Percentiles rank a stretch among this genome's conserved stretches.
Conservation (phyloP, 2,113 vertebrate species). For the Odontophorus gujanensis region DNA sequence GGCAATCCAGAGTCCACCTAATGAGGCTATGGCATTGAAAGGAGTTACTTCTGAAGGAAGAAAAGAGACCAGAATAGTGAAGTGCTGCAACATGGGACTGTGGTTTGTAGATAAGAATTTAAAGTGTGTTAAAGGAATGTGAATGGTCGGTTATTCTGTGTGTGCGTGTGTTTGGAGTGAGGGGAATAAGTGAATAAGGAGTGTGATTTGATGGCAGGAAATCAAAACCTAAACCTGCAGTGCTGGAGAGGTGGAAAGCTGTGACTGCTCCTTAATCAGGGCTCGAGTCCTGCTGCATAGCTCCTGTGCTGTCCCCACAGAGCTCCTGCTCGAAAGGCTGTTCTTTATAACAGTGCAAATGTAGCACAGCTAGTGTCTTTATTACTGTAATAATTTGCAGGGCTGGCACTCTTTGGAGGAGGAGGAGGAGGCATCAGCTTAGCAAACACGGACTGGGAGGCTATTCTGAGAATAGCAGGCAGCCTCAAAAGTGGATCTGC, state of each 20-base stretch:
- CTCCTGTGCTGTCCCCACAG: constrained; percentile 26
- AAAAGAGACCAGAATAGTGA: constrained; percentile 1
- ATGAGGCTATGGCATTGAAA: constrained; percentile 38
- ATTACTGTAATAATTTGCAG: constrained; percentile 64
- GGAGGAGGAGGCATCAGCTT: constrained; percentile 59
- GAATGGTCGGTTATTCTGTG: neutral
- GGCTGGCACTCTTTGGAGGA: constrained; percentile 63
- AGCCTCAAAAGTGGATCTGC: constrained; percentile 32
- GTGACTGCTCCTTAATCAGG: constrained; percentile 55
- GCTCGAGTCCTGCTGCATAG: constrained; percentile 4
- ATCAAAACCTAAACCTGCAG: constrained; percentile 28
- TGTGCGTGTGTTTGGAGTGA: constrained; percentile 29
- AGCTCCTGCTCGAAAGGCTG: constrained; percentile 23
- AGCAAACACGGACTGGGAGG: constrained; percentile 53
- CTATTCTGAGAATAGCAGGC: constrained; percentile 47
- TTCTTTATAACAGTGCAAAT: constrained; percentile 49
- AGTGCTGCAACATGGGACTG: neutral
- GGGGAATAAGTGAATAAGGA: constrained; percentile 38
- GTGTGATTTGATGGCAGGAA: constrained; percentile 36
- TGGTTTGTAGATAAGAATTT: constrained; percentile 40
- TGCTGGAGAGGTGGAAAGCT: neutral
- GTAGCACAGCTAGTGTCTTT: constrained; percentile 54
- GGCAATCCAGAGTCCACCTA: constrained; percentile 36
- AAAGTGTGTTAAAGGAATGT: neutral
- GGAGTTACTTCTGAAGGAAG: constrained; percentile 26